phyloP scores from a whole-genome alignment of 2,797 vertebrate genomes.

The Molothrus ater region DNA sequence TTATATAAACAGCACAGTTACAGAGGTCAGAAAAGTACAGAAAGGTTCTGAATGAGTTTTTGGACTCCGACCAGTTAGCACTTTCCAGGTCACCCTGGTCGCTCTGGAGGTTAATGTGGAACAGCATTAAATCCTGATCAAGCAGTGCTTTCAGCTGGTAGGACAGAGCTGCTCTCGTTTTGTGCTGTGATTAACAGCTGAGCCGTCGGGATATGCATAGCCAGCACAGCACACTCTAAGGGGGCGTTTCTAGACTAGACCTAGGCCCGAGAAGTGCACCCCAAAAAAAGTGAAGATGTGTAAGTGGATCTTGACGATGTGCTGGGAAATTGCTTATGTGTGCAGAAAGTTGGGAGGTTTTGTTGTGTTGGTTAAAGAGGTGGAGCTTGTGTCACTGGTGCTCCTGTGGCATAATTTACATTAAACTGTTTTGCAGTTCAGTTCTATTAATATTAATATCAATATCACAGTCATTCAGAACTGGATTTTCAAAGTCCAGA shows the following conservation, averaged over 20 bases:
- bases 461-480: not conserved
- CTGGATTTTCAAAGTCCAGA: not conserved
- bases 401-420: not conserved
- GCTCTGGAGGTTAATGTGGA: not conserved
- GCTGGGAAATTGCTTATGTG: not conserved
- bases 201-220: rapidly evolving
- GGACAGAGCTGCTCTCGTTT: not conserved
- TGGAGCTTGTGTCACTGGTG: not conserved
- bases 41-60: not conserved
- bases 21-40: not conserved
- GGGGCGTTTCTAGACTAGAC: not conserved
- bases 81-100: not conserved
- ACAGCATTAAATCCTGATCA: not conserved
- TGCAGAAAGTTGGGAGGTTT: not conserved
- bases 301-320: not conserved
- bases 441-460: not conserved
- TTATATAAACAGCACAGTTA: not conserved
- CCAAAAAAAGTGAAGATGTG: rapidly evolving
- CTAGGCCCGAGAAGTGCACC: rapidly evolving
- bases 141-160: not conserved
- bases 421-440: not conserved
- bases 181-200: not conserved
- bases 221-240: not conserved
- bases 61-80: not conserved
- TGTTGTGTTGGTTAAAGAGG: not conserved